These are phyloP conservation scores for Aurelia coerulea DNA, from an alignment of 30 jellyfish, hydroid and myxozoan genomes.

Conservation along the genomic window DNA sequence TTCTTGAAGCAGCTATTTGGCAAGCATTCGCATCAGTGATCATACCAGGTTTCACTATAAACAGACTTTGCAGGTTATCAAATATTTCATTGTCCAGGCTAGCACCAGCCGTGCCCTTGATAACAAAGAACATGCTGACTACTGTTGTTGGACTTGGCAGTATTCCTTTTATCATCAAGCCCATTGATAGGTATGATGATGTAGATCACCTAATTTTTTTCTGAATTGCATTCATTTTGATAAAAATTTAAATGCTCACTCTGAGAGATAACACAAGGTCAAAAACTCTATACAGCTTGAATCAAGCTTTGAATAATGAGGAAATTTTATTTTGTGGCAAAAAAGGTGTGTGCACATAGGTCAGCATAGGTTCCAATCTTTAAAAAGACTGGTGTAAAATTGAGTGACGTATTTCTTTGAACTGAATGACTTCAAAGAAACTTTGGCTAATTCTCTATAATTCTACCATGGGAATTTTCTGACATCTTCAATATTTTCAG, in stretches of 20 bases:
- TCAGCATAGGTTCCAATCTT: too few relatives aligned
- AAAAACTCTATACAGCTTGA: too few relatives aligned
- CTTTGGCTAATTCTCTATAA: too few relatives aligned
- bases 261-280: too few relatives aligned
- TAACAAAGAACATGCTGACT: slow-evolving; percentile 27
- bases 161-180: slow-evolving; percentile 71
- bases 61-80: slow-evolving; percentile 68
- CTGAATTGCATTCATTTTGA: neutral
- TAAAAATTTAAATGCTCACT: neutral
- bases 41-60: slow-evolving; percentile 83
- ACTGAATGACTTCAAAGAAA: too few relatives aligned
- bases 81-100: slow-evolving; percentile 22
- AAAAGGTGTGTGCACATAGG: too few relatives aligned
- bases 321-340: too few relatives aligned
- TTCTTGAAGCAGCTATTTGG: slow-evolving; percentile 82
- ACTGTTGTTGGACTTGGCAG: slow-evolving; percentile 60
- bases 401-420: too few relatives aligned
- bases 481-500: too few relatives aligned
- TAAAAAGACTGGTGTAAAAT: too few relatives aligned
- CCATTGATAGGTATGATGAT: slow-evolving; percentile 75
- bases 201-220: neutral
- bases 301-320: too few relatives aligned
- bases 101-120: slow-evolving; percentile 34
- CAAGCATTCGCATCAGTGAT: slow-evolving; percentile 86
- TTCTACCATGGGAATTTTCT: too few relatives aligned